Evolutionary conservation across 2,888 invertebrate species (phyloP).

Genomic region (Quadriops clusia): DNA sequence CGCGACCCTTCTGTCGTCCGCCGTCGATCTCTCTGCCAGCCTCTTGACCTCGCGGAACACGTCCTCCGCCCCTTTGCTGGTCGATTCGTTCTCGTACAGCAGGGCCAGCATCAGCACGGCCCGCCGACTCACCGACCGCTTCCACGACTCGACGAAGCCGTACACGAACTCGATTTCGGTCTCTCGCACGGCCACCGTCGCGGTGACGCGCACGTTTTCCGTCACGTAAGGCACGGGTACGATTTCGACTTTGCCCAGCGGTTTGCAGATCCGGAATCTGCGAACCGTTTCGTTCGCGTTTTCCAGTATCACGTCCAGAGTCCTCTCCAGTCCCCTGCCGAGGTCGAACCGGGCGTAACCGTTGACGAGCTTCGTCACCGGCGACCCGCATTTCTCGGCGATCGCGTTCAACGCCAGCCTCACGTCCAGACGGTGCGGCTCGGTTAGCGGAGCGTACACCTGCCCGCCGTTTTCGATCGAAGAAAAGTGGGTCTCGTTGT

Average conservation of each 20-base stretch:
- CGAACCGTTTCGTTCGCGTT: constrained; percentile 41
- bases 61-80: constrained; percentile 47
- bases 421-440: too few relatives aligned
- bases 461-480: constrained; percentile 52
- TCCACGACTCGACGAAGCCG: constrained; percentile 61
- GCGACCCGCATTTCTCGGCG: constrained; percentile 15
- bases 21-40: constrained; percentile 48
- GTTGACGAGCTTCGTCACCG: constrained; percentile 47
- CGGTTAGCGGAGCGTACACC: constrained; percentile 49
- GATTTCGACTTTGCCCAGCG: constrained; percentile 78
- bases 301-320: constrained; percentile 52
- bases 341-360: constrained; percentile 73
- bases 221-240: constrained; percentile 92
- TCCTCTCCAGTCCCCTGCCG: constrained; percentile 75
- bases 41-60: constrained; percentile 44
- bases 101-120: constrained; percentile 68
- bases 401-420: constrained; percentile 8
- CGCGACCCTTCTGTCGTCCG: constrained; percentile 53
- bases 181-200: constrained; percentile 60
- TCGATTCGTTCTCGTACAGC: constrained; percentile 49
- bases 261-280: constrained; percentile 68
- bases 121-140: constrained; percentile 48
- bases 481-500: constrained; percentile 71
- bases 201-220: constrained; percentile 72
- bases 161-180: constrained; percentile 52